phyloP scores from a whole-genome alignment of 2,797 vertebrate genomes.

The Catamblyrhynchus diadema region DNA sequence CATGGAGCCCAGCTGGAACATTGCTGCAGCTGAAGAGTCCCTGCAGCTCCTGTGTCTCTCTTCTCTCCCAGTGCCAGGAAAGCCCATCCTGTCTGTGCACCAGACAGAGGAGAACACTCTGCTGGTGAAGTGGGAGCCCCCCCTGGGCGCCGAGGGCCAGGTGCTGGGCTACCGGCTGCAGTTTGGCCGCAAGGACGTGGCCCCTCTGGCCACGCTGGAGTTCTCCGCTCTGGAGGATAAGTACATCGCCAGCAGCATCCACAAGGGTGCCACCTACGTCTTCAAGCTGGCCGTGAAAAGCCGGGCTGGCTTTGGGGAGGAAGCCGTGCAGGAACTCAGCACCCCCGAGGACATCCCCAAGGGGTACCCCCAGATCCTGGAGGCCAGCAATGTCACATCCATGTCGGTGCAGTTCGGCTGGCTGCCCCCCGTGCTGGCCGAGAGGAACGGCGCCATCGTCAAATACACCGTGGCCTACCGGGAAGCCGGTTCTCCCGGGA shows the following conservation, averaged over 20 bases:
- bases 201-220: constrained; percentile 88
- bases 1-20: rapidly evolving
- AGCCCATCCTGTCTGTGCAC: constrained; percentile 87
- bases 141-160: constrained; percentile 77
- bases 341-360: constrained; percentile 89
- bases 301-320: constrained; percentile 90
- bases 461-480: constrained; percentile 94
- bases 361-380: constrained; percentile 90
- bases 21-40: neutral
- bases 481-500: constrained; percentile 78
- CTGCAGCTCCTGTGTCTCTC: neutral
- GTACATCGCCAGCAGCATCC: constrained; percentile 83
- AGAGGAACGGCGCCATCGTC: constrained; percentile 90
- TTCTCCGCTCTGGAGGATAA: constrained; percentile 83
- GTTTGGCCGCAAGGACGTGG: constrained; percentile 88
- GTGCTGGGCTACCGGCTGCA: constrained; percentile 93
- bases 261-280: constrained; percentile 91
- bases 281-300: constrained; percentile 92
- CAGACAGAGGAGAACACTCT: constrained; percentile 87
- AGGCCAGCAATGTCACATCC: constrained; percentile 85
- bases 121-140: constrained; percentile 87
- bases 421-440: constrained; percentile 91
- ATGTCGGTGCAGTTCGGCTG: constrained; percentile 91
- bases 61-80: constrained; percentile 85
- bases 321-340: constrained; percentile 82